phyloP scores from a whole-genome alignment of 2,888 invertebrate genomes.

The Athalia cordata region DNA sequence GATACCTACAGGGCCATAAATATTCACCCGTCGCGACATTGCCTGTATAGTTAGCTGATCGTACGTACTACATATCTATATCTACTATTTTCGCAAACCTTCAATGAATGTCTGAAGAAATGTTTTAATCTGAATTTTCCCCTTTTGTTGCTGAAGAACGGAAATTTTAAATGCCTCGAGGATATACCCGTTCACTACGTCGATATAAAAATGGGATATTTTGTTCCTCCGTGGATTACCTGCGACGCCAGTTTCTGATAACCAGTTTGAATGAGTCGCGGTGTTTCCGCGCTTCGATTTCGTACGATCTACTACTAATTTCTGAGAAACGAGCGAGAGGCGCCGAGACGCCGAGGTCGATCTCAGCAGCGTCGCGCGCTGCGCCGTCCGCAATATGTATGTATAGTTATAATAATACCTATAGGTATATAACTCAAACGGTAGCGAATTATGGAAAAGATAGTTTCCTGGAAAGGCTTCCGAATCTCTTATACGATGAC shows the following conservation, averaged over 20 bases:
- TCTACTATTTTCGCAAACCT: too few relatives aligned
- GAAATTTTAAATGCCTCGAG: too few relatives aligned
- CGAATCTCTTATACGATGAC: conserved; percentile 24
- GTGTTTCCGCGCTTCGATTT: conserved; percentile 24
- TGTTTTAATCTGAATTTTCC: too few relatives aligned
- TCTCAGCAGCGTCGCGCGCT: not conserved
- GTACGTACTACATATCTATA: too few relatives aligned
- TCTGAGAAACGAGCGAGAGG: conserved; percentile 16
- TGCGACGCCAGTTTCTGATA: not conserved
- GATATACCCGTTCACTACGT: too few relatives aligned
- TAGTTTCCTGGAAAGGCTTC: conserved; percentile 34
- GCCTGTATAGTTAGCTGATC: too few relatives aligned
- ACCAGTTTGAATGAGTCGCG: not conserved
- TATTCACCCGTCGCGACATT: too few relatives aligned
- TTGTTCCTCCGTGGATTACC: not conserved
- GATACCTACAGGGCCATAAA: too few relatives aligned
- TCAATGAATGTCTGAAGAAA: too few relatives aligned
- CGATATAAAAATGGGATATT: not conserved
- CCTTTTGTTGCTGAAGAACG: too few relatives aligned
- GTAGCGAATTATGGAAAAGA: conserved; percentile 28
- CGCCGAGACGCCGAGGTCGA: conserved; percentile 26
- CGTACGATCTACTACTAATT: conserved; percentile 10
- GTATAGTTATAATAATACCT: not conserved
- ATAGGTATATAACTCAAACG: not conserved
- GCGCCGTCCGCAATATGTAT: not conserved